Evolutionary conservation across 2,888 invertebrate genomes (phyloP).

Genomic region (Eurois occulta): DNA sequence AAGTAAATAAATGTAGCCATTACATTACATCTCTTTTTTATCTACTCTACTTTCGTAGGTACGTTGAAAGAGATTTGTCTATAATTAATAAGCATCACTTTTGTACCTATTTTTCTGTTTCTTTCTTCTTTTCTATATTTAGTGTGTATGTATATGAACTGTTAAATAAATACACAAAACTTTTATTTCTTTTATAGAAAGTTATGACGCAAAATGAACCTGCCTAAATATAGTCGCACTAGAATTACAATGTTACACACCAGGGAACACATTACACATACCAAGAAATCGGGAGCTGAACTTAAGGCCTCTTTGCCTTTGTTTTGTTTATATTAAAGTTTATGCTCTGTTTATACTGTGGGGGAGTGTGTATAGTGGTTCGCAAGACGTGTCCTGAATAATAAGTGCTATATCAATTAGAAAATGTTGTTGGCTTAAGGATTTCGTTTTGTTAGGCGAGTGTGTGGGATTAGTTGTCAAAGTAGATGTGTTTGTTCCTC

Average conservation of each 20-base stretch:
- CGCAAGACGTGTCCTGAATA: slow-evolving; percentile 63
- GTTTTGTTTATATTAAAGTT: slow-evolving; percentile 64
- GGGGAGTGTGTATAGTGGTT: slow-evolving; percentile 46
- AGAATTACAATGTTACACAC: slow-evolving; percentile 11
- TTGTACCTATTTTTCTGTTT: no score
- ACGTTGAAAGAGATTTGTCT: no score
- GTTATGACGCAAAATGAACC: neutral
- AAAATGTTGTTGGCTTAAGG: slow-evolving; percentile 46
- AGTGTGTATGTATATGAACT: no score
- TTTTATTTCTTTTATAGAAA: no score
- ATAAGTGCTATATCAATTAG: slow-evolving; percentile 60
- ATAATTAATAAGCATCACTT: no score
- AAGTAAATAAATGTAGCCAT: neutral
- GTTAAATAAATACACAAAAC: no score
- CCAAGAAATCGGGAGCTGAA: slow-evolving; percentile 65
- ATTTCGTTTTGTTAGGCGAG: slow-evolving; percentile 32
- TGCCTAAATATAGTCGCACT: neutral
- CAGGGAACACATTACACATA: slow-evolving; percentile 34
- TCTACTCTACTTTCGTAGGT: no score
- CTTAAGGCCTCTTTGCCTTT: slow-evolving; percentile 56
- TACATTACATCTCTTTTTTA: no score
- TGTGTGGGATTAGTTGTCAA: slow-evolving; percentile 32
- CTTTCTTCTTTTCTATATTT: no score
- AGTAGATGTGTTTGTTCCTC: neutral
- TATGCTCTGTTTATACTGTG: slow-evolving; percentile 61